A percentile compares a stretch with the other conserved stretches of the same genome.
Evolutionary conservation across 2,113 vertebrate species (phyloP).

Genomic region (Chaenocephalus aceratus): DNA sequence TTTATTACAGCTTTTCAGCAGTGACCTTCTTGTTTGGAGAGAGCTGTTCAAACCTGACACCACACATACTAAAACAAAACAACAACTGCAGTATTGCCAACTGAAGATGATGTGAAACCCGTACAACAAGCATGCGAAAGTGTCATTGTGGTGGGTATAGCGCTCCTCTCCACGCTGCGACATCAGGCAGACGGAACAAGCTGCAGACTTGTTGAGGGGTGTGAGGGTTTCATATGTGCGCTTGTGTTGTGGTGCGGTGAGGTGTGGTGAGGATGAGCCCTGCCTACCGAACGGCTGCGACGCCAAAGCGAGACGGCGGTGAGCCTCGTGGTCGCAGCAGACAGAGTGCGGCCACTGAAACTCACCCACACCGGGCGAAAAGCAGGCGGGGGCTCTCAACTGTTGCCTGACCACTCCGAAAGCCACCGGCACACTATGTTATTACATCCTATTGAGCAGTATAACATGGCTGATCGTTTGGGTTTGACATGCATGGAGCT

Average conservation of each 20-base stretch:
- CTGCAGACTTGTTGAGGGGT: slow-evolving; percentile 27
- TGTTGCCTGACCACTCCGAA: slow-evolving; percentile 67
- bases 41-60: slow-evolving; percentile 19
- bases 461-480: slow-evolving; percentile 58
- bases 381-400: slow-evolving; percentile 61
- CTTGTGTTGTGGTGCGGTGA: slow-evolving; percentile 68
- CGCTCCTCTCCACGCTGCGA: neutral
- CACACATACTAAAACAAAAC: slow-evolving; percentile 1
- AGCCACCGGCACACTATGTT: slow-evolving; percentile 66
- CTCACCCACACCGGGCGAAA: slow-evolving; percentile 62
- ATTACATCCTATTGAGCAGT: slow-evolving; percentile 70
- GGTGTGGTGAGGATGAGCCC: slow-evolving; percentile 64
- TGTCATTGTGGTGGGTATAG: neutral
- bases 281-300: slow-evolving; percentile 64
- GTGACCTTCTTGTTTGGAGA: slow-evolving; percentile 20
- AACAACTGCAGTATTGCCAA: slow-evolving; percentile 7
- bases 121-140: slow-evolving; percentile 27
- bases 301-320: slow-evolving; percentile 72
- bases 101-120: slow-evolving; percentile 60
- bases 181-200: slow-evolving; percentile 22
- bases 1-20: slow-evolving; percentile 25
- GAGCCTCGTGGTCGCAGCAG: slow-evolving; percentile 72
- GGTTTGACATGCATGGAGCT: slow-evolving; percentile 54
- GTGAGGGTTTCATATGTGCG: slow-evolving; percentile 46
- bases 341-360: slow-evolving; percentile 59